These are phyloP conservation scores for Corythucha ciliata DNA, from an alignment of 2,888 invertebrate species.

Conservation along the genomic window DNA sequence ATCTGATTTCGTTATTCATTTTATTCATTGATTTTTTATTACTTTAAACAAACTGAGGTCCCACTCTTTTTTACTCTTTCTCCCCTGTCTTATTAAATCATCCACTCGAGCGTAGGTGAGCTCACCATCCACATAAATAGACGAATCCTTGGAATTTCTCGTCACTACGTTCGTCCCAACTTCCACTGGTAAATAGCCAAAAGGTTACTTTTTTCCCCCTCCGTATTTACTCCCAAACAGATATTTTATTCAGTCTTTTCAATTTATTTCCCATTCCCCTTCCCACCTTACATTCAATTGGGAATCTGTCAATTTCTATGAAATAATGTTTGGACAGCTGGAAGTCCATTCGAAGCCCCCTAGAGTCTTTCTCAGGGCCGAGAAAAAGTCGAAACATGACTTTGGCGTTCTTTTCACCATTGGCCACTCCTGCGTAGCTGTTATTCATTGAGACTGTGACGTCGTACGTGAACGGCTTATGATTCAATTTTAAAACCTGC, in stretches of 20 bases:
- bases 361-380: constrained; percentile 22
- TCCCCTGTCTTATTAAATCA: constrained; percentile 18
- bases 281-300: constrained; percentile 16
- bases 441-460: constrained; percentile 21
- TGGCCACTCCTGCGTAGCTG: constrained; percentile 20
- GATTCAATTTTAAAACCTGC: constrained; percentile 22
- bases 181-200: constrained; percentile 12
- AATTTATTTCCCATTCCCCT: not conserved
- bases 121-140: constrained; percentile 23
- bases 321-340: constrained; percentile 20
- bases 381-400: constrained; percentile 23
- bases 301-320: constrained; percentile 22
- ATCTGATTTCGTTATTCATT: no score
- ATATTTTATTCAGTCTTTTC: not conserved
- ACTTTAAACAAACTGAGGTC: constrained; percentile 18
- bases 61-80: constrained; percentile 22
- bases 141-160: constrained; percentile 22
- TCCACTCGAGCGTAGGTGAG: constrained; percentile 22
- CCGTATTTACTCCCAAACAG: not conserved
- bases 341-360: constrained; percentile 20
- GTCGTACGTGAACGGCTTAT: constrained; percentile 22
- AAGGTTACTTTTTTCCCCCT: no score
- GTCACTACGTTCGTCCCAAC: constrained; percentile 16
- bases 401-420: constrained; percentile 18
- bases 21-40: no score